Conservation (phyloP, 2,888 invertebrate species). For the Phyllotreta striolata region DNA sequence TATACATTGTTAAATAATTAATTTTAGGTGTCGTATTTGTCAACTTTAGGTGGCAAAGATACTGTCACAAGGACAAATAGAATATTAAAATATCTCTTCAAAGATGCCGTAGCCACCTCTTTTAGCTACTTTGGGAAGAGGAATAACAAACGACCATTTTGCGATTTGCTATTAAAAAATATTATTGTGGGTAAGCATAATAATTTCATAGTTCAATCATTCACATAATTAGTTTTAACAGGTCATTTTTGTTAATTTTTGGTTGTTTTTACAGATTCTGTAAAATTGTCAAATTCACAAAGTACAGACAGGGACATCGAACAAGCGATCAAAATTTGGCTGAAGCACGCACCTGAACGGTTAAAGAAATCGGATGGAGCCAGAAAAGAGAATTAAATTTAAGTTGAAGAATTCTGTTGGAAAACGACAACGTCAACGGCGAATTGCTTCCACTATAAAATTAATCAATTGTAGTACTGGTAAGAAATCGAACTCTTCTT, state of each 20-base stretch:
- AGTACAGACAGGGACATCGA: slow-evolving; percentile 8
- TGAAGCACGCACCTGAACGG: slow-evolving; percentile 8
- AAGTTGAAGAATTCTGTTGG: slow-evolving; percentile 2
- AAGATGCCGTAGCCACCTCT: slow-evolving; percentile 21
- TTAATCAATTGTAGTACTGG: no score
- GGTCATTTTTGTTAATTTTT: background rate
- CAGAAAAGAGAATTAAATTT: slow-evolving; percentile 11
- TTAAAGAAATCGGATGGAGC: slow-evolving; percentile 6
- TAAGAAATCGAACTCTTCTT: no score
- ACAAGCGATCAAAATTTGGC: slow-evolving; percentile 5
- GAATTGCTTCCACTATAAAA: no score
- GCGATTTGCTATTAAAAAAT: slow-evolving; percentile 15
- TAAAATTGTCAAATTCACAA: background rate
- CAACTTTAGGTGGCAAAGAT: slow-evolving; percentile 14
- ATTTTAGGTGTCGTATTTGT: slow-evolving; percentile 17
- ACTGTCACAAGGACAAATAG: slow-evolving; percentile 18
- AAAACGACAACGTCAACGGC: background rate
- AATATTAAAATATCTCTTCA: slow-evolving; percentile 21
- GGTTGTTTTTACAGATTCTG: slow-evolving; percentile 7
- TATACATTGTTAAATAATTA: background rate
- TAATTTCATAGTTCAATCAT: no score
- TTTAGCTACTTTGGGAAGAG: slow-evolving; percentile 25
- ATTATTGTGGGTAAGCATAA: slow-evolving; percentile 1
- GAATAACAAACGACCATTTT: slow-evolving; percentile 22
- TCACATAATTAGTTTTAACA: background rate